Evolutionary conservation across 2,888 invertebrate genomes (phyloP), one percentile per base, ranked within the genome.

Genomic region (Alloplasta piceator): DNA sequence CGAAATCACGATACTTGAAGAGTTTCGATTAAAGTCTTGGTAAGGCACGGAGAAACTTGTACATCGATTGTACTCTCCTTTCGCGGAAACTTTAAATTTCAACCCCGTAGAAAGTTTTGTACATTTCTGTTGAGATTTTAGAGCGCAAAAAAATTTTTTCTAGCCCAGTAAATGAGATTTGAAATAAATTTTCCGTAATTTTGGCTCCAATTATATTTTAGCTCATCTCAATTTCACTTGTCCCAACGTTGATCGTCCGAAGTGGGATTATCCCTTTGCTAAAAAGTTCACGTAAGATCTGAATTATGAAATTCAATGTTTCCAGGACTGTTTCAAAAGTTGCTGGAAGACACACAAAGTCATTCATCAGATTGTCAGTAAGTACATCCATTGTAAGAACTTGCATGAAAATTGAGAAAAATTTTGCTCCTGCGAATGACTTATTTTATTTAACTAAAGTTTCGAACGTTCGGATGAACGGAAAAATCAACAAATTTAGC

Each of bases 271-370:
- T 10, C 75, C n/a, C 66, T 87, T 80, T 72, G 83, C n/a, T n/a
- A n/a, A n/a, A n/a, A n/a, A n/a, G n/a, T n/a, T n/a, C n/a, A n/a
- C n/a, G n/a, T n/a, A n/a, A n/a, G n/a, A n/a, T n/a, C n/a, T n/a
- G n/a, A n/a, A n/a, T n/a, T n/a, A n/a, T n/a, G n/a, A n/a, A n/a
- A n/a, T n/a, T n/a, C n/a, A n/a, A n/a, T n/a, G n/a, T n/a, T 93
- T 93, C 76, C 95, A 99, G 95, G 96, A 96, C 83, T 99, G 99
- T 93, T 99, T 99, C 93, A 99, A 98, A 93, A 95, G 95, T 78
- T 97, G 96, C 86, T 99, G 99, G 99, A 96, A 96, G 92, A 94
- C 95, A 43, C 99, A 99, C 93, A 99, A 99, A 94, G 94, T 96
- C 86, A 95, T 98, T 85, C 99, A 99, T 92, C 96, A 96, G 63